phyloP scores from a whole-genome alignment of 2,888 invertebrate species.

The Melanostoma mellinum region DNA sequence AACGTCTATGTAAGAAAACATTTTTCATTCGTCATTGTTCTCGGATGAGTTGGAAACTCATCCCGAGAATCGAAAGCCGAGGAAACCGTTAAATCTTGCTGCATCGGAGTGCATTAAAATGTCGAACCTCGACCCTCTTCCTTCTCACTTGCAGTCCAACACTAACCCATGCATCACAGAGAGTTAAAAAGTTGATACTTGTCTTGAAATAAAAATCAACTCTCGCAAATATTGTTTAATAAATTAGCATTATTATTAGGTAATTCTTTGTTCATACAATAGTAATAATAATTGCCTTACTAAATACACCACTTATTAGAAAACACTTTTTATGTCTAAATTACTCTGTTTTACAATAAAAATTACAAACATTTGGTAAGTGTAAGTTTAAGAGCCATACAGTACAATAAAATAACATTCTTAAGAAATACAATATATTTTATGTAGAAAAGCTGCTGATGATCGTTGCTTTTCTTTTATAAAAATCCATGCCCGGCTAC shows the following conservation, averaged over 20 bases:
- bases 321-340: conserved; percentile 31
- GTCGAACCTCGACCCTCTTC: too few species aligned
- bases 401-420: conserved; percentile 55
- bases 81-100: too few species aligned
- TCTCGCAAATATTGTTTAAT: conserved; percentile 39
- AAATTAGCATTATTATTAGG: conserved; percentile 66
- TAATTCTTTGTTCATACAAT: conserved; percentile 23
- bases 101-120: too few species aligned
- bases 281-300: conserved; percentile 51
- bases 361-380: conserved; percentile 67
- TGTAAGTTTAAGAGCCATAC: conserved; percentile 46
- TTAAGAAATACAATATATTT: conserved; percentile 36
- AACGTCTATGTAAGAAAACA: too few species aligned
- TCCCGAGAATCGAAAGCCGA: too few species aligned
- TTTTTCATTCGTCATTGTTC: too few species aligned
- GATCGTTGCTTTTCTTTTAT: conserved; percentile 78
- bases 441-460: conserved; percentile 8
- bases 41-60: too few species aligned
- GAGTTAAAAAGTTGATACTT: too few species aligned
- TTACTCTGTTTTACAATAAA: conserved; percentile 28
- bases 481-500: conserved; percentile 91
- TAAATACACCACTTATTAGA: conserved; percentile 23
- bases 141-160: too few species aligned
- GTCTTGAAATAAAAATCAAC: conserved; percentile 11
- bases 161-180: too few species aligned